Evolutionary conservation across 2,888 invertebrate species (phyloP), one percentile per base, ranked within the genome.

Genomic region (Hipparchia sbordonii): DNA sequence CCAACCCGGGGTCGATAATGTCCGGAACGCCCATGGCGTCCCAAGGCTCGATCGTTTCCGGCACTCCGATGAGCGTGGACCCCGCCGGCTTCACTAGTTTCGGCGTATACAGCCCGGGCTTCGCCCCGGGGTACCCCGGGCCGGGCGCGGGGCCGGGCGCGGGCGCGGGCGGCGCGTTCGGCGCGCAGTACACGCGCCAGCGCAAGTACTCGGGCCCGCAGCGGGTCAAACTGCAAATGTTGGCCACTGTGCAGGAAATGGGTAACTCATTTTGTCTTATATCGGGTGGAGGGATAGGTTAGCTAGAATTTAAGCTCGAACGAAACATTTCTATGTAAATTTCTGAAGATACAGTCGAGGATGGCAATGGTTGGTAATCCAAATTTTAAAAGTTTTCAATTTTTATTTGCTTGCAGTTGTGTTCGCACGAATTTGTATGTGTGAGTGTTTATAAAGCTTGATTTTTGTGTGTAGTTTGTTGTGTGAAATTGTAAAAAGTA

Each of bases 231-330:
- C 82, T 91, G 59, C 93, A 92, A 82, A 90, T 89, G 79, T 80
- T 94, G 79, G 92, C 97, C 63, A 97, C 97, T 70, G 97, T 97
- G 54, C 96, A 96, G 87, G 97, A 97, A 94, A 94, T 96, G 92
- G 96, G 96, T 96, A 95, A 95, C 92, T 94, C 82, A 73, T 73
- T 81, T 81, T 77, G 73, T 70, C 76, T 78, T 72, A 79, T 83
- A 77, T 79, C 75, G 57, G 72, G 65, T 74, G 79, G 73, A 67
- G 81, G 82, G 77, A 81, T 75, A 59, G 73, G 65, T 70, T 69
- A 45, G 46, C 12, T 45, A 23, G 45, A 23, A 0, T 6, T 56
- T 10, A 39, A 60, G 39, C 23, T 23, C 13, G 23, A 8, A 8
- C 7, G 57, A 13, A 57, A 23, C 6, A 6, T 54, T n/a, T 3